Percentiles rank a stretch among this genome's conserved stretches.
Conservation (phyloP, 2,888 invertebrate genomes). For the Cryptocephalus primarius region DNA sequence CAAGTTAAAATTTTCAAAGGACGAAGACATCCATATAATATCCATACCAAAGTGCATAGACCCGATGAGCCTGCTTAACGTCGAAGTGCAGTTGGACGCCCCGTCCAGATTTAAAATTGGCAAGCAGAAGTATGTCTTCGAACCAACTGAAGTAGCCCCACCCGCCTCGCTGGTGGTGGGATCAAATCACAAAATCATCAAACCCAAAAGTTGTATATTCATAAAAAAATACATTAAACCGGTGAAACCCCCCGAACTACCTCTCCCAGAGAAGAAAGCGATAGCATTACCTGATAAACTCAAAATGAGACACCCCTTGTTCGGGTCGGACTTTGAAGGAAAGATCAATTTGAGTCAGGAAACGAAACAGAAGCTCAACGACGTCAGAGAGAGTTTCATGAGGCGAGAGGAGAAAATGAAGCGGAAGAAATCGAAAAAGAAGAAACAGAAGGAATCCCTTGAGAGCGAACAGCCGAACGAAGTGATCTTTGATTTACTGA, state of each 20-base stretch:
- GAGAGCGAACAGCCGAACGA: slow-evolving; percentile 7
- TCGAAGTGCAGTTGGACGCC: slow-evolving; percentile 12
- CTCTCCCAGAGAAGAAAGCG: slow-evolving; percentile 9
- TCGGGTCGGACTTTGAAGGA: slow-evolving; percentile 23
- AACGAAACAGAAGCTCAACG: slow-evolving; percentile 18
- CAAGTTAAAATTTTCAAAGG: slow-evolving; percentile 5
- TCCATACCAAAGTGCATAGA: slow-evolving; percentile 19
- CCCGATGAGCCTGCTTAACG: slow-evolving; percentile 11
- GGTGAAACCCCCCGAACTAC: slow-evolving; percentile 8
- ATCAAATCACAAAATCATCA: slow-evolving; percentile 11
- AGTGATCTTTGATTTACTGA: slow-evolving; percentile 10
- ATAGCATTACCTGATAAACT: slow-evolving; percentile 19
- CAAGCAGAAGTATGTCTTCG: slow-evolving; percentile 16
- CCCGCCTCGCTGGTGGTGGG: slow-evolving; percentile 9
- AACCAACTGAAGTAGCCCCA: slow-evolving; percentile 11
- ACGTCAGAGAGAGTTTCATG: slow-evolving; percentile 9
- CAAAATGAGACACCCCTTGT: slow-evolving; percentile 26
- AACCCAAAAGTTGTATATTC: slow-evolving; percentile 14
- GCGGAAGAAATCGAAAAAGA: slow-evolving; percentile 9
- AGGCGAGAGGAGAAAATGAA: slow-evolving; percentile 9
- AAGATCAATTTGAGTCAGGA: slow-evolving; percentile 21
- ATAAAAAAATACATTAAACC: slow-evolving; percentile 18
- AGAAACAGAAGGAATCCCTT: neutral
- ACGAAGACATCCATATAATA: slow-evolving; percentile 14
- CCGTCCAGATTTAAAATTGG: slow-evolving; percentile 17